Evolutionary conservation across 2,797 vertebrate species (phyloP).

Genomic region (Uromys caudimaculatus): DNA sequence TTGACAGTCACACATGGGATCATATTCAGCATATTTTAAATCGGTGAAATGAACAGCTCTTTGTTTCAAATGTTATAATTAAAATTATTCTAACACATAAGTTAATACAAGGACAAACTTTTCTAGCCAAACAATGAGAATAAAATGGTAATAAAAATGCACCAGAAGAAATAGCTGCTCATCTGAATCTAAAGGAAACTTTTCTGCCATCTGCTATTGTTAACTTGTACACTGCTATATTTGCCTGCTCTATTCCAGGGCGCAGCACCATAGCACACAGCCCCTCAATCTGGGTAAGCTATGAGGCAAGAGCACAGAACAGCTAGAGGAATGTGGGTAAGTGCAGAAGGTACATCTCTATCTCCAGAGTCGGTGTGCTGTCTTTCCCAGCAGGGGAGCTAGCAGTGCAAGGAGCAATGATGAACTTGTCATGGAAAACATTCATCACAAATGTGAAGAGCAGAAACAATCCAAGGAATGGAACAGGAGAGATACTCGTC

Average conservation of each 20-base stretch:
- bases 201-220: slow-evolving; percentile 67
- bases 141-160: slow-evolving; percentile 70
- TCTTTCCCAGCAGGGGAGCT: neutral
- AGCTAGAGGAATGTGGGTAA: neutral
- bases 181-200: slow-evolving; percentile 62
- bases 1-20: neutral
- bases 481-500: neutral
- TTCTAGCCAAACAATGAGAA: slow-evolving; percentile 42
- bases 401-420: neutral
- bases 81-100: slow-evolving; percentile 61
- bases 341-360: neutral
- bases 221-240: slow-evolving; percentile 9
- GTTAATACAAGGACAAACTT: slow-evolving; percentile 9
- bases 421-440: neutral
- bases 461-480: neutral
- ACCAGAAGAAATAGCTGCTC: slow-evolving; percentile 63
- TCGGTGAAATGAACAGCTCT: slow-evolving; percentile 33
- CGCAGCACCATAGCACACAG: neutral
- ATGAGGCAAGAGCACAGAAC: neutral
- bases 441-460: neutral
- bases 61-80: slow-evolving; percentile 59
- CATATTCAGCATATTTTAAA: slow-evolving; percentile 42
- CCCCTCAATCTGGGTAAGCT: neutral
- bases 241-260: slow-evolving; percentile 23
- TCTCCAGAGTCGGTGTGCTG: neutral